phyloP scores from a whole-genome alignment of 2,888 invertebrate species.

The Drosophila gaucha region DNA sequence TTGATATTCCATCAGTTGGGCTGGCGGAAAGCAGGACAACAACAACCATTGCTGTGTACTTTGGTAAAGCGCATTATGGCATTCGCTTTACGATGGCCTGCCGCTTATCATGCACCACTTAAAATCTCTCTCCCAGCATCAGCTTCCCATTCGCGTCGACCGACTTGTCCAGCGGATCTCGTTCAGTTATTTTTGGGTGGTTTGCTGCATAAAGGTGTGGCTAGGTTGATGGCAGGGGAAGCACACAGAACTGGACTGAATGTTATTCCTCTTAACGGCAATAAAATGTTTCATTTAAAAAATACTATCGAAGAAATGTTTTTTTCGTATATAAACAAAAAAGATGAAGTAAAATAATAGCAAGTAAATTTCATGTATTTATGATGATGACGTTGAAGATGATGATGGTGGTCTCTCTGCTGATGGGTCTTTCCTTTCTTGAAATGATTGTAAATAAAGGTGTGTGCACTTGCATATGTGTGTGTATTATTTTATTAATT shows the following conservation, averaged over 20 bases:
- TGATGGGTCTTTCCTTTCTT: background rate
- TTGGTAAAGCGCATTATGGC: conserved; percentile 69
- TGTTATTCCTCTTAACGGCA: conserved; percentile 32
- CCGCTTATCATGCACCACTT: conserved; percentile 77
- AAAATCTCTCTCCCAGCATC: conserved; percentile 44
- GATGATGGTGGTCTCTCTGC: conserved; percentile 5
- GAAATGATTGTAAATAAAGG: too few relatives aligned
- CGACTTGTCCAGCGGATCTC: conserved; percentile 14
- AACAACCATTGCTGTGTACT: conserved; percentile 32
- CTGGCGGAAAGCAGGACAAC: conserved; percentile 18
- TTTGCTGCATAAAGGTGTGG: too few relatives aligned
- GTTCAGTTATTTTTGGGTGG: conserved; percentile 46
- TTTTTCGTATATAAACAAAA: conserved; percentile 49
- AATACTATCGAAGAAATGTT: conserved; percentile 29
- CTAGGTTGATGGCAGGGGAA: conserved; percentile 9
- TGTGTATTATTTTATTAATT: conserved; percentile 36
- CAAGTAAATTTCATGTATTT: conserved; percentile 60
- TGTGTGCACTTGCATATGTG: background rate
- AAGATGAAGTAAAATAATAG: conserved; percentile 52
- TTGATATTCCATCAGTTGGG: conserved; percentile 62
- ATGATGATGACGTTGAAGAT: conserved; percentile 25
- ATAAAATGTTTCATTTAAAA: conserved; percentile 56
- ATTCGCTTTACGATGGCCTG: conserved; percentile 48
- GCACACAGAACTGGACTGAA: conserved; percentile 24
- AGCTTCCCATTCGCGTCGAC: conserved; percentile 18